Evolutionary conservation across 2,888 invertebrate genomes (phyloP).

Genomic region (Neoitamus cyanurus): DNA sequence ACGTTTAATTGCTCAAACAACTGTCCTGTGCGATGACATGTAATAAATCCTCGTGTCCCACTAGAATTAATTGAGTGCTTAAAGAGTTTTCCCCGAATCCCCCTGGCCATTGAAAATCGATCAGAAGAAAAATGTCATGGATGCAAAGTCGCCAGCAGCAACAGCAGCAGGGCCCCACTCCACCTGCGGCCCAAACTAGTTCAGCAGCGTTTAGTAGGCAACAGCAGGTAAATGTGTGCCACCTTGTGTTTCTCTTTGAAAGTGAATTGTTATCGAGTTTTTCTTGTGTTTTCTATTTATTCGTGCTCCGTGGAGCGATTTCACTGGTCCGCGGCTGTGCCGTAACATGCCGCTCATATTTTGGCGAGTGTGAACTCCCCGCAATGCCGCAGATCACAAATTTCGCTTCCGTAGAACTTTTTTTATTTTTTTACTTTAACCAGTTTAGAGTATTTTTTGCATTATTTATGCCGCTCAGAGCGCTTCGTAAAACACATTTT

Average conservation of each 20-base stretch:
- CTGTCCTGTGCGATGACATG: neutral
- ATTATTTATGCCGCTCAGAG: neutral
- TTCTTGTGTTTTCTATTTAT: neutral
- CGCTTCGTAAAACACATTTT: neutral
- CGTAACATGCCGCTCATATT: neutral
- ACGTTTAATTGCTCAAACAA: neutral
- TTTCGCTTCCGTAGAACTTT: neutral
- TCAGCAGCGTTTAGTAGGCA: conserved; percentile 47
- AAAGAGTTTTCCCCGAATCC: neutral
- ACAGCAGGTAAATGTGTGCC: conserved; percentile 51
- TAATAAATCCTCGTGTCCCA: neutral
- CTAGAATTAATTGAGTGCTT: neutral
- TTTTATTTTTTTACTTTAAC: neutral
- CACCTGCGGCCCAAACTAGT: conserved; percentile 47
- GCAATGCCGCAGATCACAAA: neutral
- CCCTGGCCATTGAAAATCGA: conserved; percentile 32
- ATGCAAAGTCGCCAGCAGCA: conserved; percentile 47
- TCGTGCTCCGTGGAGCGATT: neutral
- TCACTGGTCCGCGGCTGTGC: neutral
- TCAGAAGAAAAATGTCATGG: conserved; percentile 47
- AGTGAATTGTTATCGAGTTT: conserved; percentile 21
- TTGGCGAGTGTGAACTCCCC: neutral
- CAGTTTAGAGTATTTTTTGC: neutral
- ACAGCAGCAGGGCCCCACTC: conserved; percentile 37
- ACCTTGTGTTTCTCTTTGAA: conserved; percentile 21